Evolutionary conservation across 2,797 vertebrate genomes (phyloP), one percentile per base, ranked within the genome.

Genomic region (Poecilia picta): DNA sequence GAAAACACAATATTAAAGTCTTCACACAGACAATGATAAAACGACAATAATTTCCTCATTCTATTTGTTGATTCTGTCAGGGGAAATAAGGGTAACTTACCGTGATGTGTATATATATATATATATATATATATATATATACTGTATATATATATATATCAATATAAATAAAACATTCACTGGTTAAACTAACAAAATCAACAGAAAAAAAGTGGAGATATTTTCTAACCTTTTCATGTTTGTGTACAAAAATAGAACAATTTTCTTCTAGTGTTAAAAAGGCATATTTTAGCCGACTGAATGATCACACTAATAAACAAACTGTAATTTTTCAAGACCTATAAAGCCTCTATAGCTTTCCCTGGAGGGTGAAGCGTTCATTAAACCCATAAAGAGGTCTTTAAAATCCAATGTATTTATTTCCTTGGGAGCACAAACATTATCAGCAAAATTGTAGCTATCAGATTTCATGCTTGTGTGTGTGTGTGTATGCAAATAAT

Each of bases 321-420:
- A 77, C 31, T 53, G 70, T 79, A 25, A 81, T 81, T 82, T 82
- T 73, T 77, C 28, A n/a, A 72, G 57, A 76, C 36, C 28, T 23
- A 41, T 78, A 72, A 55, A 76, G 5, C 43, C 53, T 68, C 8
- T 3, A 45, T 59, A 51, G 75, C 25, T 15, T 47, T 76, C 76
- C 76, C 78, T 73, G 57, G 57, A 83, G 81, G 73, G 8, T 62
- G 73, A 28, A 43, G 4, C 55, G 5, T 47, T 79, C 70, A 79
- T 82, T 81, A 79, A 80, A 84, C 47, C 31, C 70, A 66, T 80
- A 73, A 80, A 82, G 45, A 74, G 39, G 47, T 75, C 57, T 79
- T 84, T 84, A 80, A 84, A 87, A 81, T 74, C 12, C 75, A 77
- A 86, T 78, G 31, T 74, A 74, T 75, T 66, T 43, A 70, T 81